Evolutionary conservation across 1,140 invertebrate species (phyloP), one percentile per base, ranked within the genome.

Genomic region (Pinna nobilis): DNA sequence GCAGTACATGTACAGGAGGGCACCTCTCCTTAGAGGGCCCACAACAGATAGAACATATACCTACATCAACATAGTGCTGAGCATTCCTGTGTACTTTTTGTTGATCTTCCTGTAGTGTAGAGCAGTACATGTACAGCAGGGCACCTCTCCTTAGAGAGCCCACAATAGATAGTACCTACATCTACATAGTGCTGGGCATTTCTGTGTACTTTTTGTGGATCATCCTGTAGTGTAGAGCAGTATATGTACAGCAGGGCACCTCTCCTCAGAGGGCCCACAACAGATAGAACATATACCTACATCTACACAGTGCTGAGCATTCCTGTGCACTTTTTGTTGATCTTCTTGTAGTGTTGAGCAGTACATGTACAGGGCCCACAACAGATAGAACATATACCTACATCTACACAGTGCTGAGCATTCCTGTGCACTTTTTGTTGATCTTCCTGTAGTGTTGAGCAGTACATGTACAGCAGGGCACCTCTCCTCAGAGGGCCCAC

Each of bases 201-300:
- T 51, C 28, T 25, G 33, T 33, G n/a, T 32, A 37, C 0, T 49
- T 28, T 33, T 23, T 30, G 30, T 11, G 35, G n/a, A n/a, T n/a
- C n/a, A 11, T 74, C 55, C 13, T 82, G 41, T 18, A 84, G 30
- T 11, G 78, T 83, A 57, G 74, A 70, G 71, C 84, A 87, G 67
- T 81, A 84, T 84, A 87, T 87, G 69, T 87, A 87, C 18, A 82
- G 66, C 25, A 87, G 67, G 11, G 85, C 85, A 33, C 85, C 85
- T 49, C 80, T 81, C 44, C 85, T 76, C 85, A 5, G 15, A n/a
- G n/a, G n/a, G n/a, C n/a, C n/a, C n/a, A n/a, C n/a, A n/a, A n/a
- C n/a, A n/a, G n/a, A n/a, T n/a, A n/a, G n/a, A n/a, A n/a, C n/a
- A n/a, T n/a, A n/a, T n/a, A n/a, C n/a, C n/a, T n/a, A n/a, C n/a